A percentile compares a stretch with the other conserved stretches of the same genome.
Evolutionary conservation across 2,797 vertebrate species (phyloP).

Genomic region (Tokudaia tokunoshimensis): DNA sequence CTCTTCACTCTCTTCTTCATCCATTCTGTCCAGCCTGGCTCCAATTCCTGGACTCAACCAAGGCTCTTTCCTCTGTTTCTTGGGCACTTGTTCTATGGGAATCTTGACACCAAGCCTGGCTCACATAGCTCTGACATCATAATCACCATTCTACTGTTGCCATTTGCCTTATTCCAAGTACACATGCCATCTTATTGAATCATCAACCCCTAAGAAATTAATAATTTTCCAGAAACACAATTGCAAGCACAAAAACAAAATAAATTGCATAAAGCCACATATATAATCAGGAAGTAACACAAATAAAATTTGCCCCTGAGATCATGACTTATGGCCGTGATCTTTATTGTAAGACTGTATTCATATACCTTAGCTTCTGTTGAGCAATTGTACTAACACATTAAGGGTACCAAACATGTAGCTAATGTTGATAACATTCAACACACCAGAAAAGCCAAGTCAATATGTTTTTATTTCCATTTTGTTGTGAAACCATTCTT

Average conservation of each 20-base stretch:
- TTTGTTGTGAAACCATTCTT: conserved; percentile 12
- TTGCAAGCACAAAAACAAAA: not conserved
- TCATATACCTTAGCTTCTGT: not conserved
- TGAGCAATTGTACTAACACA: not conserved
- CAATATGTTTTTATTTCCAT: not conserved
- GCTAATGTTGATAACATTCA: not conserved
- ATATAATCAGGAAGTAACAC: not conserved
- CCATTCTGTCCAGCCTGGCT: not conserved
- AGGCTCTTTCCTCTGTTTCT: not conserved
- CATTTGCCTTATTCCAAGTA: not conserved
- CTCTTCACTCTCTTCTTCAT: not conserved
- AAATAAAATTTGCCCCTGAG: not conserved
- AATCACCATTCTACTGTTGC: not conserved
- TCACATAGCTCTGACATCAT: not conserved
- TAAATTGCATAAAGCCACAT: not conserved
- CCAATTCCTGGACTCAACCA: not conserved
- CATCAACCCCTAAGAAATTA: not conserved
- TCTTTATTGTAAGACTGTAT: conserved; percentile 9
- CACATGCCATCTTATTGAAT: not conserved
- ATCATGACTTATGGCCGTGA: not conserved
- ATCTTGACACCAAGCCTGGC: not conserved
- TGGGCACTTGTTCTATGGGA: not conserved
- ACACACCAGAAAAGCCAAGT: not conserved
- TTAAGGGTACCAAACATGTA: not conserved
- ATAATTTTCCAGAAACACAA: not conserved